Conservation (phyloP, 1,140 invertebrate species). For the Caenorhabditis inopinata region DNA sequence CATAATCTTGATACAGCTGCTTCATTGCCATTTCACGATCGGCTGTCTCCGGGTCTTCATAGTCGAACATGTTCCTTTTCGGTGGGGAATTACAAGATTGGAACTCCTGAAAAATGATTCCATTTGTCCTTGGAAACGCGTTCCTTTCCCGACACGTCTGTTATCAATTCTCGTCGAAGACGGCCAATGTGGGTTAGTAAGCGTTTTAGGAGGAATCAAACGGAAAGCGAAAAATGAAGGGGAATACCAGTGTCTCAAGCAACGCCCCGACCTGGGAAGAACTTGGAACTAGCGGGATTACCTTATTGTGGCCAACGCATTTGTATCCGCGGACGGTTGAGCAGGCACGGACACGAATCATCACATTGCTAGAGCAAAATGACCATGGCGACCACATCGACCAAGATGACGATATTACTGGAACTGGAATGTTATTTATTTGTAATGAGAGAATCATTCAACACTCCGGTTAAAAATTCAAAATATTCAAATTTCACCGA, state of each 20-base stretch:
- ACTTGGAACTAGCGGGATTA: background rate
- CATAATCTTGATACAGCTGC: conserved; percentile 34
- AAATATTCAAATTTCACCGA: too few species aligned
- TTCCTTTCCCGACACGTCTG: conserved; percentile 1
- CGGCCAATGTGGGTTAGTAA: conserved; percentile 26
- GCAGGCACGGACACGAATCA: conserved; percentile 27
- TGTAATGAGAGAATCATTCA: background rate
- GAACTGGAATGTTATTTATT: background rate
- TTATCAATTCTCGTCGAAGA: background rate
- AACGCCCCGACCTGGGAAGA: conserved; percentile 22
- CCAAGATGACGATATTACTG: conserved; percentile 34
- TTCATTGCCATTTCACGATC: conserved; percentile 34
- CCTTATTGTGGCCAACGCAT: conserved; percentile 37
- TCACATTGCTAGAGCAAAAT: conserved; percentile 25
- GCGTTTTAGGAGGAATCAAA: conserved; percentile 9
- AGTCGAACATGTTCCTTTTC: conserved; percentile 1
- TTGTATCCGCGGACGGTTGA: conserved; percentile 33
- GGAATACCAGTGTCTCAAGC: conserved; percentile 15
- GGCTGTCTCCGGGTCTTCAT: conserved; percentile 6
- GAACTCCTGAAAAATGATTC: conserved; percentile 26
- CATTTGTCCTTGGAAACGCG: background rate
- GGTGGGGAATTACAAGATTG: conserved; percentile 19
- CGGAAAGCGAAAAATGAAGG: background rate
- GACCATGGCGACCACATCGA: conserved; percentile 37
- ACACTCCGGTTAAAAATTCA: background rate